A percentile compares a stretch with the other conserved stretches of the same genome.
These are phyloP conservation scores for Drosophila punjabiensis DNA, from an alignment of 1,140 invertebrate species.

Conservation along the genomic window DNA sequence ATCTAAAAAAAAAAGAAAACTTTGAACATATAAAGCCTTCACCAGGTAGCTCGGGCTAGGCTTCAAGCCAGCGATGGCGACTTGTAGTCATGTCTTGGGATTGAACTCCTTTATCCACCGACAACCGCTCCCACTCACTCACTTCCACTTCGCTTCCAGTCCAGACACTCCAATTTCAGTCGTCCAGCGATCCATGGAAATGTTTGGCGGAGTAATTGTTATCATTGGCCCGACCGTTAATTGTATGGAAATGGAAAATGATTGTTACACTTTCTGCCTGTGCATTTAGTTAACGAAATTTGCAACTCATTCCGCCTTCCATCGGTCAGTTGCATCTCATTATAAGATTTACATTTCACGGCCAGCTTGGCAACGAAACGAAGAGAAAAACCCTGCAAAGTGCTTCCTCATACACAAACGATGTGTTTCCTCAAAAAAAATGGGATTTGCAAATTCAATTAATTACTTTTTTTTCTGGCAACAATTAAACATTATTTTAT, in stretches of 20 bases:
- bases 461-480: neutral
- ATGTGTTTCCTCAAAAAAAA: slow-evolving; percentile 33
- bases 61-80: slow-evolving; percentile 3
- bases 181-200: slow-evolving; percentile 46
- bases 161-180: slow-evolving; percentile 9
- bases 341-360: slow-evolving; percentile 72
- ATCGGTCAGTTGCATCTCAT: slow-evolving; percentile 63
- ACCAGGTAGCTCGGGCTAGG: neutral
- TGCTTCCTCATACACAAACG: slow-evolving; percentile 32
- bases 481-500: slow-evolving; percentile 16
- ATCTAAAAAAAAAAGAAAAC: neutral
- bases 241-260: slow-evolving; percentile 68
- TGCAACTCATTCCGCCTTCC: slow-evolving; percentile 45
- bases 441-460: slow-evolving; percentile 23
- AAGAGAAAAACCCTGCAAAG: slow-evolving; percentile 11
- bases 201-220: slow-evolving; percentile 35
- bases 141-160: slow-evolving; percentile 9
- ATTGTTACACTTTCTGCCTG: slow-evolving; percentile 73
- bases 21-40: neutral
- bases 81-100: slow-evolving; percentile 15
- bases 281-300: slow-evolving; percentile 48
- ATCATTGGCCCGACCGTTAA: slow-evolving; percentile 51
- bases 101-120: slow-evolving; percentile 10
- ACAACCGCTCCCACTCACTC: slow-evolving; percentile 1
- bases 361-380: slow-evolving; percentile 52